Percentiles rank a stretch among this genome's conserved stretches.
These are phyloP conservation scores for Nysson spinosus DNA, from an alignment of 2,888 invertebrate species.

Conservation along the genomic window DNA sequence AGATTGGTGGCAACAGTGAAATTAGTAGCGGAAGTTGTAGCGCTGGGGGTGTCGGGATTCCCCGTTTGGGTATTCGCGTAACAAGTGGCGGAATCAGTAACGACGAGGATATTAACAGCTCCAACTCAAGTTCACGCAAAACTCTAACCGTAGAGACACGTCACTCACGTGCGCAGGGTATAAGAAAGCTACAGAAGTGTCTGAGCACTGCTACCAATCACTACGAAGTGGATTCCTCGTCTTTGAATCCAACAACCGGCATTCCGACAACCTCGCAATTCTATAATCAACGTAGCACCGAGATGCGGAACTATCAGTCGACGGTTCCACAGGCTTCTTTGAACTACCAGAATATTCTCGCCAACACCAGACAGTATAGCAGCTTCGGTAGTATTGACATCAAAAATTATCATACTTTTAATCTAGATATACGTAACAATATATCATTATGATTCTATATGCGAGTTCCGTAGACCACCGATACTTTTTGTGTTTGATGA, in stretches of 20 bases:
- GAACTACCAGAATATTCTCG: constrained; percentile 76
- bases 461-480: constrained; percentile 42
- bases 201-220: constrained; percentile 90
- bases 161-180: constrained; percentile 96
- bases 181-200: constrained; percentile 94
- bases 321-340: constrained; percentile 78
- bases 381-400: constrained; percentile 96
- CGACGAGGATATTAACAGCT: constrained; percentile 45
- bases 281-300: constrained; percentile 73
- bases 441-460: constrained; percentile 36
- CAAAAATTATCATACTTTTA: constrained; percentile 72
- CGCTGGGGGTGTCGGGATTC: constrained; percentile 44
- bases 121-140: constrained; percentile 62
- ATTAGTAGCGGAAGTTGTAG: constrained; percentile 47
- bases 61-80: constrained; percentile 48
- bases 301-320: constrained; percentile 77
- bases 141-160: constrained; percentile 80
- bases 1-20: constrained; percentile 40
- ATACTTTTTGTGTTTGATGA: constrained; percentile 48
- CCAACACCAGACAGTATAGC: constrained; percentile 92
- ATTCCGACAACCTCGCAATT: constrained; percentile 70
- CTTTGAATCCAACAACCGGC: constrained; percentile 49
- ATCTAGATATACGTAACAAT: constrained; percentile 14
- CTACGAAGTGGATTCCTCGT: constrained; percentile 80
- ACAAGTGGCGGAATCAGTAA: constrained; percentile 34